Base-by-base conservation (phyloP, 2,888 invertebrate genomes). In the Idaea biselata region DNA sequence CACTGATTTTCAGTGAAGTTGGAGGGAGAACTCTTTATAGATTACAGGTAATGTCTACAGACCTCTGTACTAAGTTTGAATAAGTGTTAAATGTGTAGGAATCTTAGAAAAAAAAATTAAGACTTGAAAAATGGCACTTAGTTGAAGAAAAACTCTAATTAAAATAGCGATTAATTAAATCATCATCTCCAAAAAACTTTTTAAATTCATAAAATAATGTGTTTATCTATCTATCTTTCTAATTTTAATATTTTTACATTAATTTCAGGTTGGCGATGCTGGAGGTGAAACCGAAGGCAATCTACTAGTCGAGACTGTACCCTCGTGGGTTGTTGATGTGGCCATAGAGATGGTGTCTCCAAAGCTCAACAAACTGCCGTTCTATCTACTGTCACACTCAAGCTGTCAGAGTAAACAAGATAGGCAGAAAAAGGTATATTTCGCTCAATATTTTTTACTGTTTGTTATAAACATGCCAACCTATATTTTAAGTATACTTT, bases 1-100 rank as follows among this genome's bases (percentile, higher is more conserved):
- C 99, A 0, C 95, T 99, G 68, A 99, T 99, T 79, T 97, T 99
- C 84, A 99, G 99, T 87, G 99, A 99, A 94, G 97, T 98, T 65
- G 97, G 98, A 60, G 99, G 99, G 0, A 94, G 99, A 73, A 99
- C 99, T 0, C 92, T 99, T 67, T 98, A 99, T 80, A 94, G 99
- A 64, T 87, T 95, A 31, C 88, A 89, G 84, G 91, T 91, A 65
- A 62, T 58, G n/a, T n/a, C 25, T 16, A 16, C 2, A 1, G 1
- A 17, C 14, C n/a, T 14, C 44, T 11, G 0, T 14, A 44, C 3
- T 14, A 44, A 44, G 3, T 11, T 11, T 33, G 14, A 1, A 33
- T 11, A 33, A 11, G 1, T 7, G 1, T 7, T 33, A 33, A 33
- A 33, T 7, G 7, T 33, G 7, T 33, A 11, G 14, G 6, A 33